These are phyloP conservation scores for Odontothrips loti DNA, from an alignment of 2,888 invertebrate genomes.

Conservation along the genomic window DNA sequence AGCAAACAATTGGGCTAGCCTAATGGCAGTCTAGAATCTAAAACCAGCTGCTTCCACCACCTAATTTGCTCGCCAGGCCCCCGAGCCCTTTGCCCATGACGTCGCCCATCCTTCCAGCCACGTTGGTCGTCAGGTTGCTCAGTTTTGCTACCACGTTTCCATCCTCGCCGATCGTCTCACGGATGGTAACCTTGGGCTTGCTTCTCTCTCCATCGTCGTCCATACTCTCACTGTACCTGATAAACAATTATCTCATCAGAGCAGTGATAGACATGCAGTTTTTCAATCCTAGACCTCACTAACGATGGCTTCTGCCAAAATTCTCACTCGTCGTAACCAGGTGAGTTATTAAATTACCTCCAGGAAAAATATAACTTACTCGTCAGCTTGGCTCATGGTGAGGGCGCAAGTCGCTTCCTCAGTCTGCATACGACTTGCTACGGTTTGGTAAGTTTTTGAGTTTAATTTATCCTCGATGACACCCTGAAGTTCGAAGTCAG, in stretches of 20 bases:
- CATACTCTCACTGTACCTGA: conserved; percentile 44
- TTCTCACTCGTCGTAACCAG: too few relatives aligned
- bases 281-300: too few relatives aligned
- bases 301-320: too few relatives aligned
- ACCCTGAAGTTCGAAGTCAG: conserved; percentile 98
- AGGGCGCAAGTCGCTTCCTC: conserved; percentile 92
- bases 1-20: too few relatives aligned
- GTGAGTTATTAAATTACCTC: too few relatives aligned
- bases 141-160: conserved; percentile 71
- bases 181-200: conserved; percentile 57
- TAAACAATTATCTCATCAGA: conserved; percentile 35
- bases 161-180: conserved; percentile 62
- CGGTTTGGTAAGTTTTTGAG: conserved; percentile 89
- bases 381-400: conserved; percentile 60
- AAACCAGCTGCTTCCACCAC: conserved; percentile 85
- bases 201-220: conserved; percentile 58
- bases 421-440: conserved; percentile 91
- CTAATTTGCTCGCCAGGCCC: conserved; percentile 68
- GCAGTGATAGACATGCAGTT: background rate
- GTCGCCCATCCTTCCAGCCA: conserved; percentile 83
- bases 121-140: conserved; percentile 75
- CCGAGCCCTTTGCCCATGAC: conserved; percentile 88
- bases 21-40: conserved; percentile 45
- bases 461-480: conserved; percentile 96
- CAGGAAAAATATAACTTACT: conserved; percentile 43